Evolutionary conservation across 1,140 invertebrate species (phyloP).

Genomic region (Drosophila mayri): DNA sequence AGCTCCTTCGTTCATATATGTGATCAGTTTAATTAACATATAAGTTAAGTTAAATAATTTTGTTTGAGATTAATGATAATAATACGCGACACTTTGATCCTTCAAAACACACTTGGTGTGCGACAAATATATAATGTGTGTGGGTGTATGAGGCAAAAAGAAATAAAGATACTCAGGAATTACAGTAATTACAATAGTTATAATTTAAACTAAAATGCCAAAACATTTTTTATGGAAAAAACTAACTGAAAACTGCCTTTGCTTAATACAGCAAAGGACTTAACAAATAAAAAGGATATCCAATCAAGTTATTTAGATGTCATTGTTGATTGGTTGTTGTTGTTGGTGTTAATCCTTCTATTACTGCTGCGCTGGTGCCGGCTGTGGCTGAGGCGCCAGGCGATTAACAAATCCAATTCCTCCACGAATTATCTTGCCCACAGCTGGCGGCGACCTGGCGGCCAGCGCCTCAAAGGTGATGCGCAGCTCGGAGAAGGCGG

Average conservation of each 20-base stretch:
- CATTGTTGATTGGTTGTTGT: conserved; percentile 37
- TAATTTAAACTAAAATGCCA: conserved; percentile 31
- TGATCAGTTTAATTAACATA: conserved; percentile 32
- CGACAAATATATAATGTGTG: conserved; percentile 13
- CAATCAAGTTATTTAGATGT: conserved; percentile 47
- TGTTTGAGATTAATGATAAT: conserved; percentile 55
- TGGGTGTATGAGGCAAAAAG: conserved; percentile 9
- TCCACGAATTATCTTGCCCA: conserved; percentile 86
- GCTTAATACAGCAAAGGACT: conserved; percentile 8
- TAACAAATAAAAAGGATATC: conserved; percentile 40
- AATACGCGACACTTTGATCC: conserved; percentile 47
- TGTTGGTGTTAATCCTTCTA: neutral
- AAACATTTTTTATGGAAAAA: conserved; percentile 9
- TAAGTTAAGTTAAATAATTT: conserved; percentile 40
- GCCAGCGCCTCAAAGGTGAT: conserved; percentile 87
- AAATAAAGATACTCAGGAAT: conserved; percentile 2
- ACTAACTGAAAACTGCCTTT: neutral
- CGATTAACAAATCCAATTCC: conserved; percentile 87
- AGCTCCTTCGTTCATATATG: conserved; percentile 16
- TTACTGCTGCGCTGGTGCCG: conserved; percentile 61
- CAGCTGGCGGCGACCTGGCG: conserved; percentile 87
- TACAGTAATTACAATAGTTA: conserved; percentile 24
- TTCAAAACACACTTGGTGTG: conserved; percentile 17
- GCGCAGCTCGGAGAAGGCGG: conserved; percentile 93
- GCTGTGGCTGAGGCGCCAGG: conserved; percentile 87